These are phyloP conservation scores for Nannospalax galili DNA, from an alignment of 2,113 vertebrate species.

Conservation along the genomic window DNA sequence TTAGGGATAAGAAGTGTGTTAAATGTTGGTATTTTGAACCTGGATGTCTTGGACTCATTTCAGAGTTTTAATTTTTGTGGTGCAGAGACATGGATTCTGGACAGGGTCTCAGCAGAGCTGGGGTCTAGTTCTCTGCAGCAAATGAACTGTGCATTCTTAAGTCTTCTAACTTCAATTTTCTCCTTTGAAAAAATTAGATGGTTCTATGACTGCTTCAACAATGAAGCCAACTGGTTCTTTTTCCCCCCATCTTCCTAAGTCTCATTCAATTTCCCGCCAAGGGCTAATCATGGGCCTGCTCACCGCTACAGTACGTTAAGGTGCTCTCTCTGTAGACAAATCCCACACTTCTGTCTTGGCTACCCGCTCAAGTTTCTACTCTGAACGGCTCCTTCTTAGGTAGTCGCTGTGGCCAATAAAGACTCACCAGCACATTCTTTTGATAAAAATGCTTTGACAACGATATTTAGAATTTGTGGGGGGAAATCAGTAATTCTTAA, in stretches of 20 bases:
- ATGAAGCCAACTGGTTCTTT: background rate
- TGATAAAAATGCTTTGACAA: conserved; percentile 5
- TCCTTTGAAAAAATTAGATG: background rate
- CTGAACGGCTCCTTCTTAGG: background rate
- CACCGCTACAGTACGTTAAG: background rate
- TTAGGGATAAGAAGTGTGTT: background rate
- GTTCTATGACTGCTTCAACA: conserved; percentile 12
- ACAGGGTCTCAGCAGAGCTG: background rate
- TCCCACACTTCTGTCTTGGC: background rate
- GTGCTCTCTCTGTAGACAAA: background rate
- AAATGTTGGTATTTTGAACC: conserved; percentile 4
- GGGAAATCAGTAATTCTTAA: background rate
- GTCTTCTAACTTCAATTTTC: conserved; percentile 1
- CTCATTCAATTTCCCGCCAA: background rate
- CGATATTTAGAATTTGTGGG: background rate
- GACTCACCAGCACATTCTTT: background rate
- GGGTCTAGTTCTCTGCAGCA: background rate
- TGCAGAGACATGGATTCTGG: background rate
- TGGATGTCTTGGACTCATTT: background rate
- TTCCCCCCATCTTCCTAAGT: background rate
- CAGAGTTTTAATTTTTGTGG: conserved; percentile 26
- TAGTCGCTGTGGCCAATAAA: background rate
- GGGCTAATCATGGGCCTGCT: background rate
- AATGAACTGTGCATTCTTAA: background rate
- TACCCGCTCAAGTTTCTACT: background rate